Evolutionary conservation across 1,140 invertebrate genomes (phyloP).

Genomic region (Bombus sibiricus): DNA sequence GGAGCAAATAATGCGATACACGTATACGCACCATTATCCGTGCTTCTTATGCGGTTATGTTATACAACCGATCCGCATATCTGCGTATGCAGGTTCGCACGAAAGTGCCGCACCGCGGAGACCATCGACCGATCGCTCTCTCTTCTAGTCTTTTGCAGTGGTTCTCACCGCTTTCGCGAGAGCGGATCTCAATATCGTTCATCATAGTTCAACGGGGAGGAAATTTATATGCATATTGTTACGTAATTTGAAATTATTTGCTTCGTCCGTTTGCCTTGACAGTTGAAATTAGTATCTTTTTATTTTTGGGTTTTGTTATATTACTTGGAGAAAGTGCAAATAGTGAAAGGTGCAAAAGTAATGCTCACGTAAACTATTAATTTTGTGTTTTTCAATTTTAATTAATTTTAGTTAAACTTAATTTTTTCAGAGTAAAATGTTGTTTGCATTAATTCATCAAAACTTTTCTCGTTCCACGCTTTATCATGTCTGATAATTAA

Average conservation of each 20-base stretch:
- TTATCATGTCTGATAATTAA: no score
- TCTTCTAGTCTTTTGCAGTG: constrained; percentile 56
- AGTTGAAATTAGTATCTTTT: background rate
- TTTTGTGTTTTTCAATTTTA: background rate
- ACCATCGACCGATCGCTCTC: constrained; percentile 64
- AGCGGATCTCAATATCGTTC: background rate
- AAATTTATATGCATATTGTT: no score
- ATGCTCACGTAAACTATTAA: background rate
- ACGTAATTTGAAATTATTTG: no score
- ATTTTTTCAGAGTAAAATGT: no score
- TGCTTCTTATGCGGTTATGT: constrained; percentile 57
- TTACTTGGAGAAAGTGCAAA: background rate
- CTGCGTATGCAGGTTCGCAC: constrained; percentile 32
- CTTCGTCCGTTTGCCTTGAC: no score
- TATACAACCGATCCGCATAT: constrained; percentile 62
- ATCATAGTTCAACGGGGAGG: no score
- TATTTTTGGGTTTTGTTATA: background rate
- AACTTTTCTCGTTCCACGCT: no score
- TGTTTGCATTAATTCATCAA: no score
- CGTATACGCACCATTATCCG: constrained; percentile 55
- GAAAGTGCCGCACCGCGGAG: constrained; percentile 42
- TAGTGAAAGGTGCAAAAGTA: background rate
- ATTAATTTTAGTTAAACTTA: background rate
- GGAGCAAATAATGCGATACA: constrained; percentile 67
- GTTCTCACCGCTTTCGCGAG: constrained; percentile 43